Base-by-base conservation (phyloP, 2,797 vertebrate species). In the Liparis tanakae region DNA sequence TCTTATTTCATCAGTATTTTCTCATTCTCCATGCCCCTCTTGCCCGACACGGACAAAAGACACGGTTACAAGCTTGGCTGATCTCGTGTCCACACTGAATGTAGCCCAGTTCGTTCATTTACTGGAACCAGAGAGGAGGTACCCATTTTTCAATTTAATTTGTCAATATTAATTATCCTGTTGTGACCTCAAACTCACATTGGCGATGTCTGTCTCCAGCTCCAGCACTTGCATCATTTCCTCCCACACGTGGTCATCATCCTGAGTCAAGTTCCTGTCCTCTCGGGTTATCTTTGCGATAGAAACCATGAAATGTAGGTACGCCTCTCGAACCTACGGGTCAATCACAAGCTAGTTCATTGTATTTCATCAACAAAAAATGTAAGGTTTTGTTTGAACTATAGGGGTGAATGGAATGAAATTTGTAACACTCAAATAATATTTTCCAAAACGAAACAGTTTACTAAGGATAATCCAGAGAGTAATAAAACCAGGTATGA, bases 201-300 rank as follows among this genome's bases (percentile, higher is more conserved):
- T 98, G 70, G 98, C 98, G 10, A 99, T 96, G 78, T 96, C 96
- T 3, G 93, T 97, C 93, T 99, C 98, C 82, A 99, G 90, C 73
- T 95, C 93, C 94, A 99, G 93, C 64, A 99, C 97, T 87, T 94
- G 94, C 64, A 60, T 82, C 96, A 98, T 97, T 78, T 99, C 97
- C 74, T 96, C 91, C 83, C 87, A 94, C 74, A 99, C 96, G 13
- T 80, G 93, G 50, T 84, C 68, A 7, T 94, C 94, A 0, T 97
- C 91, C 82, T 85, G 92, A 6, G 97, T 95, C 64, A 97, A 33
- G 37, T 96, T 96, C 84, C 87, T 85, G 92, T 98, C 97, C 43
- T 94, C 95, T 25, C 98, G 89, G 51, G 96, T 96, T 91, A 99
- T 97, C 68, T 88, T 94, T 3, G 96, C 97, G 10, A 98, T 91